Percentiles rank a stretch among this genome's conserved stretches.
Conservation (phyloP, 2,797 vertebrate genomes). For the Lepilemur ruficaudatus region DNA sequence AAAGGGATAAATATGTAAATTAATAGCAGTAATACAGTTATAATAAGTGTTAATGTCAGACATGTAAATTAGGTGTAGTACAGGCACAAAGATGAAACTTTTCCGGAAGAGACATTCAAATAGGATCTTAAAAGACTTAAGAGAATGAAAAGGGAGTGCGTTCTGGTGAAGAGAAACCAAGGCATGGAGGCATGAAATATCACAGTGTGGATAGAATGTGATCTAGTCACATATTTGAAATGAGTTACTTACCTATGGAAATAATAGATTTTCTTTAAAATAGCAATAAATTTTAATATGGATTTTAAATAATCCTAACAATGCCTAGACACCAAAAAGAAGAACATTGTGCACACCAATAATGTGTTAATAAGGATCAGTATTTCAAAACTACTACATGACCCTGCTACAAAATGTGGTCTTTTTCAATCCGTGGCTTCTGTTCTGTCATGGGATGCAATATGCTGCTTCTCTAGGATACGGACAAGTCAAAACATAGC, state of each 20-base stretch:
- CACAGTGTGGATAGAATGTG: neutral
- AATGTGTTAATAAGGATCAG: conserved; percentile 3
- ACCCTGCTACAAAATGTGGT: neutral
- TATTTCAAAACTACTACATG: conserved; percentile 22
- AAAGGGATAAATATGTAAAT: neutral
- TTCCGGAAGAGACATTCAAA: neutral
- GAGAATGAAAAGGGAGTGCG: neutral
- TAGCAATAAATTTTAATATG: neutral
- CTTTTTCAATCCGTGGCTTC: conserved; percentile 27
- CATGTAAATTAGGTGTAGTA: neutral
- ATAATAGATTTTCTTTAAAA: conserved; percentile 10
- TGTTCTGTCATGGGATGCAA: neutral
- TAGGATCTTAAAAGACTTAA: neutral
- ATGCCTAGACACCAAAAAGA: neutral
- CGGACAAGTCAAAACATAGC: conserved; percentile 41
- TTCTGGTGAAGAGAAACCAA: neutral
- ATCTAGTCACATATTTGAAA: neutral
- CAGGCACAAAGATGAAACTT: neutral
- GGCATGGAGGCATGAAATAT: neutral
- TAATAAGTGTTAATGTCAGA: neutral
- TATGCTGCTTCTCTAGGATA: neutral
- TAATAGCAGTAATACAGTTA: neutral
- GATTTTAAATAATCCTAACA: conserved; percentile 7
- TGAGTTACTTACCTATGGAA: neutral
- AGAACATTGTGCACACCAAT: conserved; percentile 8